These are phyloP conservation scores for Drosophila elegans DNA, from an alignment of 1,140 invertebrate genomes.

Conservation along the genomic window DNA sequence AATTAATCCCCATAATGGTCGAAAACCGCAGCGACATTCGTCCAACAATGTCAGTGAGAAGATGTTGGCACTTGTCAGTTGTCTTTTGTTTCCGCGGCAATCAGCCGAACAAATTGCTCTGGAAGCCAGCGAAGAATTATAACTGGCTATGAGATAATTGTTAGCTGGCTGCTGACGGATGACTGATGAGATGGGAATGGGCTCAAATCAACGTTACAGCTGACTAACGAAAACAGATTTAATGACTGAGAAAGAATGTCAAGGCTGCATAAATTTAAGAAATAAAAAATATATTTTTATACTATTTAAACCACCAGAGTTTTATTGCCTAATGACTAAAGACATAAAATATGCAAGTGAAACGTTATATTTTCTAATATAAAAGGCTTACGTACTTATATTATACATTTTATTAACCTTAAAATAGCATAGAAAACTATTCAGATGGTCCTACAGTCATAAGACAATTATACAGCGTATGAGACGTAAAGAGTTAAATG, in stretches of 20 bases:
- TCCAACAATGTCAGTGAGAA: slow-evolving; percentile 25
- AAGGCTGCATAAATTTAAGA: too few species aligned
- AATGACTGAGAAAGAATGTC: background rate
- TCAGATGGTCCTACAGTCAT: background rate
- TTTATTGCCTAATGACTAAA: too few species aligned
- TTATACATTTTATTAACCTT: too few species aligned
- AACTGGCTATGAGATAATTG: slow-evolving; percentile 31
- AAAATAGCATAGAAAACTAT: background rate
- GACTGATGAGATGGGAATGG: slow-evolving; percentile 35
- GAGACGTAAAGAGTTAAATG: slow-evolving; percentile 6
- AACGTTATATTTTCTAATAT: too few species aligned
- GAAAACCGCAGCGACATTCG: slow-evolving; percentile 33
- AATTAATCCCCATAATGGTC: slow-evolving; percentile 46
- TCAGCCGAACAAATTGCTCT: slow-evolving; percentile 44
- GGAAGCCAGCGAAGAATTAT: slow-evolving; percentile 30
- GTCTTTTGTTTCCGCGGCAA: slow-evolving; percentile 50
- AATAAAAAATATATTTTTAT: too few species aligned
- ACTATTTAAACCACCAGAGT: too few species aligned
- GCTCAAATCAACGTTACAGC: slow-evolving; percentile 24
- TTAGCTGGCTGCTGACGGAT: slow-evolving; percentile 21
- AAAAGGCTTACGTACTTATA: too few species aligned
- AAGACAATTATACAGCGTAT: slow-evolving; percentile 1
- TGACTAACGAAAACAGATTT: slow-evolving; percentile 8
- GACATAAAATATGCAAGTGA: too few species aligned
- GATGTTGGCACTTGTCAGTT: slow-evolving; percentile 59